Percentiles rank a stretch among this genome's conserved stretches.
These are phyloP conservation scores for Halcyon chelicuti DNA, from an alignment of 2,797 vertebrate genomes.

Conservation along the genomic window DNA sequence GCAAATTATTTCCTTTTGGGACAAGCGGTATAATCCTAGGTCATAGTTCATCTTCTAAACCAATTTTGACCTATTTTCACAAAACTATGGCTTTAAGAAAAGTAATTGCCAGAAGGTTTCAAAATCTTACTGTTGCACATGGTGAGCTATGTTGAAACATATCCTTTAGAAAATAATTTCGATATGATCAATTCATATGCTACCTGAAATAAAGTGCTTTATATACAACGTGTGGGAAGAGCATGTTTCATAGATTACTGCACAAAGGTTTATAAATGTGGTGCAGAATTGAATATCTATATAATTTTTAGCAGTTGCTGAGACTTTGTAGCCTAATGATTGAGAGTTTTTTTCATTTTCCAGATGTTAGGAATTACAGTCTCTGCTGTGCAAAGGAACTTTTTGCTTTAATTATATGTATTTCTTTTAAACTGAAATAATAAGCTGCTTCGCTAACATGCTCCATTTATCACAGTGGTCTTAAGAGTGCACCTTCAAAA, in stretches of 20 bases:
- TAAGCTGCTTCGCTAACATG: neutral
- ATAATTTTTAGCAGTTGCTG: neutral
- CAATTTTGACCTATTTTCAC: conserved; percentile 6
- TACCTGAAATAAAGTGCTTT: neutral
- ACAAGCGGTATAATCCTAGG: neutral
- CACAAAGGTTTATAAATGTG: neutral
- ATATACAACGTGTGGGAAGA: neutral
- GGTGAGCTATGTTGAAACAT: neutral
- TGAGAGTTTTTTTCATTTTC: neutral
- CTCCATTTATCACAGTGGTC: neutral
- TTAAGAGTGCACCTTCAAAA: neutral
- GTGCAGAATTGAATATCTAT: neutral
- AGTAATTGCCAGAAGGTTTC: neutral
- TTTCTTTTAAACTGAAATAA: neutral
- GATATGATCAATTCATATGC: neutral
- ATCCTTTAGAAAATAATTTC: neutral
- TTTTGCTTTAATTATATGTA: neutral
- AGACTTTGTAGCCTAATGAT: neutral
- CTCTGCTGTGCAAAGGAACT: neutral
- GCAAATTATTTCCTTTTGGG: conserved; percentile 20
- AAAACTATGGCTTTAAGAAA: neutral
- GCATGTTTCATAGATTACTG: neutral
- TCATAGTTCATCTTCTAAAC: neutral
- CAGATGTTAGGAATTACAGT: neutral
- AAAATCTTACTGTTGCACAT: neutral